Evolutionary conservation across 1,140 invertebrate genomes (phyloP), one percentile per base, ranked within the genome.

Genomic region (Luehdorfia chinensis): DNA sequence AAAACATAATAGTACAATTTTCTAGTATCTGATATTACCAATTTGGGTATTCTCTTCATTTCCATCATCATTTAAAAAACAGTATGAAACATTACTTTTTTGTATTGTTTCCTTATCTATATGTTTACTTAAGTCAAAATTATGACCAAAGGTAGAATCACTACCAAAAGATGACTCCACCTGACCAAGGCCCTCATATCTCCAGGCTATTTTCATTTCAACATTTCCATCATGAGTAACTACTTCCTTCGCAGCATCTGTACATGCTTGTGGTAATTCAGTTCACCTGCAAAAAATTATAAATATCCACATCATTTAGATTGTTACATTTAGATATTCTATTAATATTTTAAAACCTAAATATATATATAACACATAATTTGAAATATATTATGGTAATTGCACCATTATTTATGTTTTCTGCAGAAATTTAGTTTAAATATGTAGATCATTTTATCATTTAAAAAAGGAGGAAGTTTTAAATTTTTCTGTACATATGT

Each of bases 121-220:
- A 55, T 85, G 86, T 83, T 93, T 93, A 50, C 92, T 92, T 2
- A 96, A 75, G 79, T 96, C 94, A 87, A 92, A 96, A 66, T 92
- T 91, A 72, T 95, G 93, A 1, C 94, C 92, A 88, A 93, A 94
- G 43, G 66, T 78, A 13, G 74, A 61, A 44, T 66, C 79, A 28
- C 53, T 65, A 2, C 78, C 83, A 70, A 88, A 76, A 4, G 79
- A 84, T 16, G 91, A 90, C 59, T 94, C 90, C 1, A 93, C 87
- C 59, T 90, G 66, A 23, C 90, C 90, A 62, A 95, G 87, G 55
- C 93, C 91, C 66, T 94, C 91, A 80, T 96, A 96, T 36, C 94
- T 88, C 93, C 95, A 96, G 3, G 95, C 95, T 75, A 96, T 96
- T 67, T 93, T 92, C 91, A 96, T 92, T 55, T 92, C 62, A 54